Conservation (phyloP, 2,888 invertebrate species). For the Melieria picta region DNA sequence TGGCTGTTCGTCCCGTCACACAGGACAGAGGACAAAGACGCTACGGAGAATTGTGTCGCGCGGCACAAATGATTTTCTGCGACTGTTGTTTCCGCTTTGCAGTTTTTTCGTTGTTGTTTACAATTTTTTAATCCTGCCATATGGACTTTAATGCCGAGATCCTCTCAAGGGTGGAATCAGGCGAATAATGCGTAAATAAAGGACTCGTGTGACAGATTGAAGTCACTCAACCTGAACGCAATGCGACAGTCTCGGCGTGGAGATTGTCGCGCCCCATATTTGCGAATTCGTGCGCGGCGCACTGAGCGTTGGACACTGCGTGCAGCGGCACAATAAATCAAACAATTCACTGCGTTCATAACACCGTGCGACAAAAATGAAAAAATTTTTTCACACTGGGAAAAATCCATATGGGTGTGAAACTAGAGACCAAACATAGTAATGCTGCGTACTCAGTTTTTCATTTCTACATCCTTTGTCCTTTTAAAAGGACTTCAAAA, state of each 20-base stretch:
- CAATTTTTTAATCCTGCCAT: slow-evolving; percentile 65
- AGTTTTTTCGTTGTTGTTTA: slow-evolving; percentile 28
- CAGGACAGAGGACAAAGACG: slow-evolving; percentile 23
- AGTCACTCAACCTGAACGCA: slow-evolving; percentile 64
- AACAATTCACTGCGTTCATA: slow-evolving; percentile 8
- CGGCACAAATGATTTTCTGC: slow-evolving; percentile 25
- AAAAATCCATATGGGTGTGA: too few relatives aligned
- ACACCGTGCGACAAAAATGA: too few relatives aligned
- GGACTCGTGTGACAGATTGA: slow-evolving; percentile 61
- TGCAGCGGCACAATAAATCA: slow-evolving; percentile 10
- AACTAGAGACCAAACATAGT: too few relatives aligned
- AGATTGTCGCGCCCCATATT: slow-evolving; percentile 16
- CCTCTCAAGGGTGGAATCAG: slow-evolving; percentile 46
- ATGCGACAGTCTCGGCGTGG: slow-evolving; percentile 55
- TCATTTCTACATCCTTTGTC: too few relatives aligned
- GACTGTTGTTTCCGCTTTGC: not conserved
- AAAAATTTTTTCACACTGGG: too few relatives aligned
- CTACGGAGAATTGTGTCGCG: slow-evolving; percentile 56
- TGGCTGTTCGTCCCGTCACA: slow-evolving; percentile 8
- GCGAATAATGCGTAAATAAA: slow-evolving; percentile 40
- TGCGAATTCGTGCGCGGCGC: not conserved
- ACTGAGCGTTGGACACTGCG: not conserved
- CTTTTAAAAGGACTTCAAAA: too few relatives aligned
- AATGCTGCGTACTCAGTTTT: too few relatives aligned
- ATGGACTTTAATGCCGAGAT: slow-evolving; percentile 60